These are phyloP conservation scores for Andrena dorsata DNA, from an alignment of 2,888 invertebrate species.

Conservation along the genomic window DNA sequence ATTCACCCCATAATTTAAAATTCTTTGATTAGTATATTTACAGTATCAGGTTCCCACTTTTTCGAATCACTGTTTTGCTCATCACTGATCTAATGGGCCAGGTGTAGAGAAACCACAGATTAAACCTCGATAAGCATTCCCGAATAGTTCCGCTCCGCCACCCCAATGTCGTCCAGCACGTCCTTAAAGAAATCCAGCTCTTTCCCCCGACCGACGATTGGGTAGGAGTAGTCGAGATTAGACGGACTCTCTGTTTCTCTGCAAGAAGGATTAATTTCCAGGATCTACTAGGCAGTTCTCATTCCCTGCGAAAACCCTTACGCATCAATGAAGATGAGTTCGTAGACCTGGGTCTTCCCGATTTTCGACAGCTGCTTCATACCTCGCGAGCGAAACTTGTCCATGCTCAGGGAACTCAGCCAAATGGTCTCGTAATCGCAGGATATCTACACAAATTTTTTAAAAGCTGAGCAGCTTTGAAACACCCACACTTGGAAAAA, in stretches of 20 bases:
- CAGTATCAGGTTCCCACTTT: too few relatives aligned
- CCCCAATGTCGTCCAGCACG: constrained; percentile 75
- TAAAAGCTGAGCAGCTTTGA: too few relatives aligned
- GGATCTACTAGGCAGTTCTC: neutral
- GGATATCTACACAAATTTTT: constrained; percentile 80
- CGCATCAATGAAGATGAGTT: constrained; percentile 86
- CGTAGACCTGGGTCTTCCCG: constrained; percentile 87
- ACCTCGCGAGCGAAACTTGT: constrained; percentile 86
- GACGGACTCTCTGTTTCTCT: constrained; percentile 29
- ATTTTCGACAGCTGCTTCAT: constrained; percentile 86
- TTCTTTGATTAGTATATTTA: too few relatives aligned
- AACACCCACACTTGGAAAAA: too few relatives aligned
- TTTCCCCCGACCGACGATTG: constrained; percentile 85
- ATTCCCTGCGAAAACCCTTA: constrained; percentile 31
- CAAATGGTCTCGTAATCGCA: constrained; percentile 88
- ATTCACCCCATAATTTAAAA: too few relatives aligned
- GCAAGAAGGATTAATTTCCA: neutral
- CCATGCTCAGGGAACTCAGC: constrained; percentile 86
- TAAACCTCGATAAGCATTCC: constrained; percentile 86
- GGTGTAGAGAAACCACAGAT: neutral
- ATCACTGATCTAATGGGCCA: too few relatives aligned
- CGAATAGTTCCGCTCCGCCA: constrained; percentile 83
- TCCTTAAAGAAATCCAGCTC: constrained; percentile 85
- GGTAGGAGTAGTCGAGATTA: constrained; percentile 71
- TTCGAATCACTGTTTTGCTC: too few relatives aligned